phyloP scores from a whole-genome alignment of 2,797 vertebrate species.

The Takifugu rubripes region DNA sequence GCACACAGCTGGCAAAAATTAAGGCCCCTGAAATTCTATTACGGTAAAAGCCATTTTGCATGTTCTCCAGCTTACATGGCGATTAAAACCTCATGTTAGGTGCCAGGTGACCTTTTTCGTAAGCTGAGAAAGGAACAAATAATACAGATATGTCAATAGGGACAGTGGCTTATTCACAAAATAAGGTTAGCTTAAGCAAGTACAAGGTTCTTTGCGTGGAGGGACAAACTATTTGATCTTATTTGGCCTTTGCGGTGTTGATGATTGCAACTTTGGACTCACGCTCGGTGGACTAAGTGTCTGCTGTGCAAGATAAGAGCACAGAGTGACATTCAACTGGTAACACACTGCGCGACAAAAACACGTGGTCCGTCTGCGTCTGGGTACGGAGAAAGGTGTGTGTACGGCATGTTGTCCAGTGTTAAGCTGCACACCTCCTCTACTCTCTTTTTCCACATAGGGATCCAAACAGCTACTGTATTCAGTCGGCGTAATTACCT shows the following conservation, averaged over 20 bases:
- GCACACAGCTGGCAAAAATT: constrained; percentile 90
- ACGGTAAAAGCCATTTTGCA: constrained; percentile 83
- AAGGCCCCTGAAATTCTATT: constrained; percentile 83
- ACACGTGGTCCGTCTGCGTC: constrained; percentile 7
- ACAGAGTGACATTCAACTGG: no score
- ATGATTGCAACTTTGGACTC: no score
- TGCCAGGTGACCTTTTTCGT: constrained; percentile 72
- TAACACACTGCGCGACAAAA: no score
- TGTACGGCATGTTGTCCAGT: constrained; percentile 29
- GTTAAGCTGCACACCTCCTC: constrained; percentile 31
- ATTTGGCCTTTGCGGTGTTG: no score
- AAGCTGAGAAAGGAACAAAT: constrained; percentile 63
- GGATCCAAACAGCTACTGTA: constrained; percentile 50
- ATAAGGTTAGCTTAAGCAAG: no score
- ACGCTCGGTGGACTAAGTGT: no score
- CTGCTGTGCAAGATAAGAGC: no score
- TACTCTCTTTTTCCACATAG: constrained; percentile 44
- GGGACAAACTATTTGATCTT: no score
- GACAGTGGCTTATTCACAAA: background rate
- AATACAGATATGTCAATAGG: constrained; percentile 57
- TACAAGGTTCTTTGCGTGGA: no score
- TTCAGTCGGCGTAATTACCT: constrained; percentile 53
- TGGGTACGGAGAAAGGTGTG: constrained; percentile 23
- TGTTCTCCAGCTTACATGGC: constrained; percentile 79
- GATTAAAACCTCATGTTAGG: constrained; percentile 76